Percentiles rank a stretch among this genome's conserved stretches.
Conservation (phyloP, 2,888 invertebrate genomes). For the Leptinotarsa peninsularis region DNA sequence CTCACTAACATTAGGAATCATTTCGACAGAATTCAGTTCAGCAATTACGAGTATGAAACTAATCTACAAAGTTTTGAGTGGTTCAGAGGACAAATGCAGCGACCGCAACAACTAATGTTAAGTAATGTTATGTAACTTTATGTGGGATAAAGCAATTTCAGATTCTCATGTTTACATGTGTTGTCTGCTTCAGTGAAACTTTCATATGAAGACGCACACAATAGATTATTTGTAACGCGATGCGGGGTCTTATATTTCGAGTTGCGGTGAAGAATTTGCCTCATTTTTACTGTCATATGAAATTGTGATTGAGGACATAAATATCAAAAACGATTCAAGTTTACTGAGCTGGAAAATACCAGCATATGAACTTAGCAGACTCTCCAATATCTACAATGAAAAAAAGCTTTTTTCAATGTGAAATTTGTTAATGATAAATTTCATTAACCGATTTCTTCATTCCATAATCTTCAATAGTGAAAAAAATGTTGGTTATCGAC, state of each 20-base stretch:
- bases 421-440: no score
- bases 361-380: no score
- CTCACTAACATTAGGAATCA: background rate
- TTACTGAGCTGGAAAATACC: no score
- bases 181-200: slow-evolving; percentile 33
- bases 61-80: slow-evolving; percentile 41
- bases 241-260: background rate
- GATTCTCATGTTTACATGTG: slow-evolving; percentile 58
- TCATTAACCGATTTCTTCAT: no score
- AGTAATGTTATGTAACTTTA: slow-evolving; percentile 42
- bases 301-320: no score
- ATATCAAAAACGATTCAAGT: no score
- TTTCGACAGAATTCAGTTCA: background rate
- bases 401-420: no score
- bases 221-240: background rate
- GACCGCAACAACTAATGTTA: slow-evolving; percentile 44
- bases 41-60: slow-evolving; percentile 27
- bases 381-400: no score
- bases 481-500: no score
- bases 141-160: slow-evolving; percentile 52
- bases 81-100: slow-evolving; percentile 41
- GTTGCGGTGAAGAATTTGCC: no score
- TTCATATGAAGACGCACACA: slow-evolving; percentile 15
- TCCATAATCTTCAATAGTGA: no score
- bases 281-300: no score